These are phyloP conservation scores for Heliothis virescens DNA, from an alignment of 1,140 invertebrate genomes.

Conservation along the genomic window DNA sequence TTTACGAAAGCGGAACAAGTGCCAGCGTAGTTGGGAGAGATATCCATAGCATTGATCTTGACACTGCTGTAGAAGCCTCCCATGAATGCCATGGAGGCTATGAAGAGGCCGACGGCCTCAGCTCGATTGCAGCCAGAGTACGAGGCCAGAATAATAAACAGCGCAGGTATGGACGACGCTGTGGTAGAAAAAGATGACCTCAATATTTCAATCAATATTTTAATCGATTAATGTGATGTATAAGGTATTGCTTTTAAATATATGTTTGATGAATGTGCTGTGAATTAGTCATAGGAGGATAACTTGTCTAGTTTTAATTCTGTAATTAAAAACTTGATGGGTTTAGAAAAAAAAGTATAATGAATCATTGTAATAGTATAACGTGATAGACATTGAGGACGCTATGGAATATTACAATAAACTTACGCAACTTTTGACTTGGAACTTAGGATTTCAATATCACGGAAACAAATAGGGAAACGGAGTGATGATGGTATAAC, in stretches of 20 bases:
- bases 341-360: too few relatives aligned
- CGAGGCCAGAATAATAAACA: conserved; percentile 93
- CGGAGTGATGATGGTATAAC: not conserved
- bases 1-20: conserved; percentile 94
- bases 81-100: conserved; percentile 91
- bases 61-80: conserved; percentile 91
- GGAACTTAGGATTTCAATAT: not conserved
- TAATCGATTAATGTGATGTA: not conserved
- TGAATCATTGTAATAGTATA: too few relatives aligned
- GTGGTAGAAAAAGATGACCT: conserved; percentile 74
- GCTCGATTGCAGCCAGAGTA: conserved; percentile 91
- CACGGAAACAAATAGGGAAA: not conserved
- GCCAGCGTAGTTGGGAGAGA: conserved; percentile 94
- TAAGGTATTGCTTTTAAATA: not conserved
- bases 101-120: conserved; percentile 88
- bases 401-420: too few relatives aligned
- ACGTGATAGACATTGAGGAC: too few relatives aligned
- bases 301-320: too few relatives aligned
- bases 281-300: too few relatives aligned
- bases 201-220: conserved; percentile 1
- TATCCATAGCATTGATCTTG: conserved; percentile 93
- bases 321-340: too few relatives aligned
- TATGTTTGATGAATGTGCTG: too few relatives aligned
- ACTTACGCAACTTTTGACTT: too few relatives aligned
- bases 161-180: conserved; percentile 90